A percentile compares a stretch with the other conserved stretches of the same genome.
Conservation (phyloP, 2,113 vertebrate species). For the Nymphicus hollandicus region DNA sequence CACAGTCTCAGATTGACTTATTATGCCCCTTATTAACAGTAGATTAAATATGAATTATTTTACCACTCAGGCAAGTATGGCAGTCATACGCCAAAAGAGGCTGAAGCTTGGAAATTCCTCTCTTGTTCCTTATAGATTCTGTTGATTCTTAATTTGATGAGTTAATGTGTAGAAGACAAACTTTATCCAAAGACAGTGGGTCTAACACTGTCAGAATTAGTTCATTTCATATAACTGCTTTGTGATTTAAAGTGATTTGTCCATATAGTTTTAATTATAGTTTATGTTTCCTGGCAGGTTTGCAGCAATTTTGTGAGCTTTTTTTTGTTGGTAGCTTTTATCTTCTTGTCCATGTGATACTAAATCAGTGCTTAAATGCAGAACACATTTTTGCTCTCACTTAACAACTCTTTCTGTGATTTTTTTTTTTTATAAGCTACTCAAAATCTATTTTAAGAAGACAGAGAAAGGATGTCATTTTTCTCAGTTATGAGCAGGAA, state of each 20-base stretch:
- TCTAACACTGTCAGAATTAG: not conserved
- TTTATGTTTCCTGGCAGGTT: not conserved
- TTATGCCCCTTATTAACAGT: not conserved
- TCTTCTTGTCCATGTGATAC: not conserved
- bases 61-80: not conserved
- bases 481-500: constrained; percentile 24
- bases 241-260: not conserved
- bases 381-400: not conserved
- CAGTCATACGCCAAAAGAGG: not conserved
- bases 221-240: not conserved
- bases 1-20: not conserved
- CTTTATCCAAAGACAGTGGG: not conserved
- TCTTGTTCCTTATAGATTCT: not conserved
- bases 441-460: constrained; percentile 12
- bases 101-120: not conserved
- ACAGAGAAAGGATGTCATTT: not conserved
- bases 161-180: not conserved
- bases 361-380: not conserved
- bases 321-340: not conserved
- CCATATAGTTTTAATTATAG: not conserved
- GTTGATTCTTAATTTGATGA: not conserved
- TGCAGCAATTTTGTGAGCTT: not conserved
- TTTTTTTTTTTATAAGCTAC: not conserved
- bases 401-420: not conserved
- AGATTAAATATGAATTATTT: not conserved